Conservation (phyloP, 1,140 invertebrate species). For the Parasteatoda tepidariorum region DNA sequence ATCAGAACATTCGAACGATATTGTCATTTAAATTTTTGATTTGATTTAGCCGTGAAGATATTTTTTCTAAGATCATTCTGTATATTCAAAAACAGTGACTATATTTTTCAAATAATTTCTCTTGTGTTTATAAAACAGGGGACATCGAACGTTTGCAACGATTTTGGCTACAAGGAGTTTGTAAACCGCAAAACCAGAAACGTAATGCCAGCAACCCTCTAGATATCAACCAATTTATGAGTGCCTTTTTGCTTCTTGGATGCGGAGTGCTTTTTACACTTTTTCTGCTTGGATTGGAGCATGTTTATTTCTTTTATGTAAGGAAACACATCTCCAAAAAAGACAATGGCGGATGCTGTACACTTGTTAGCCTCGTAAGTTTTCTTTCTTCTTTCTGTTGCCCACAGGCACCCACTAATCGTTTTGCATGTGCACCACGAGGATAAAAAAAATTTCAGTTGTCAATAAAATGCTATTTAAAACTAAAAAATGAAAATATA, state of each 20-base stretch:
- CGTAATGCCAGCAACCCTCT: slow-evolving; percentile 81
- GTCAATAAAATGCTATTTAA: too few relatives aligned
- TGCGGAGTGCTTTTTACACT: slow-evolving; percentile 91
- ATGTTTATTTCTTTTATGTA: slow-evolving; percentile 91
- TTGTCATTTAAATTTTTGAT: too few relatives aligned
- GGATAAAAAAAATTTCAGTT: too few relatives aligned
- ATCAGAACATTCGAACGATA: too few relatives aligned
- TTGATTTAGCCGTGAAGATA: too few relatives aligned
- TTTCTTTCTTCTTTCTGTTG: too few relatives aligned
- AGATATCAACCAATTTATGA: slow-evolving; percentile 96
- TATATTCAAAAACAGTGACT: too few relatives aligned
- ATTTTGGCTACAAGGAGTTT: slow-evolving; percentile 98
- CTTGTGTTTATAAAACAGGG: slow-evolving; percentile 70
- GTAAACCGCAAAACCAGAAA: slow-evolving; percentile 91
- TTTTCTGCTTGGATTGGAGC: slow-evolving; percentile 85
- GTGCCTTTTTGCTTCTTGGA: slow-evolving; percentile 94
- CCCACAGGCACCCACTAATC: too few relatives aligned
- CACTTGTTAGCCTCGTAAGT: slow-evolving; percentile 86
- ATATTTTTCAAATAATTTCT: too few relatives aligned
- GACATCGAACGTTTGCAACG: slow-evolving; percentile 93
- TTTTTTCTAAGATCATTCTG: too few relatives aligned
- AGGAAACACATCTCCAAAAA: slow-evolving; percentile 89
- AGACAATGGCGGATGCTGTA: slow-evolving; percentile 87
- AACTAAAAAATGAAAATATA: background rate
- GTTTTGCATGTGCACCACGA: too few relatives aligned